Evolutionary conservation across 2,797 vertebrate genomes (phyloP).

Genomic region (Squalus acanthias): DNA sequence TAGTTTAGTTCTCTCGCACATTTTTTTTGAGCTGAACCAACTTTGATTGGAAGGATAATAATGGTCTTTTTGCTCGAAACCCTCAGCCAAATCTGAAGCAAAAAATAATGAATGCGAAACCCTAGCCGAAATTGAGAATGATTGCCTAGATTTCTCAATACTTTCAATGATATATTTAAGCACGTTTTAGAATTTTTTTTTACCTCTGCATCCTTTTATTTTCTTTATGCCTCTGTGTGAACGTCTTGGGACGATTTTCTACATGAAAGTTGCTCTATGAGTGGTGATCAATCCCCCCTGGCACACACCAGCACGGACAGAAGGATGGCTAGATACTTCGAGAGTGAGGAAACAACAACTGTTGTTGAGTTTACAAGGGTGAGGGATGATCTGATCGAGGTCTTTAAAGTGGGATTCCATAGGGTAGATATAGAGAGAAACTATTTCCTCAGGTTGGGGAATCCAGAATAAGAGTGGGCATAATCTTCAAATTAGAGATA

Average conservation of each 20-base stretch:
- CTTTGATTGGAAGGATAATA: conserved; percentile 33
- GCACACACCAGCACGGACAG: background rate
- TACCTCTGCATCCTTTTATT: background rate
- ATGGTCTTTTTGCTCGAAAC: background rate
- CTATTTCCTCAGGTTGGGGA: background rate
- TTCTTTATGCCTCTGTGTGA: background rate
- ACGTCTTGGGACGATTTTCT: background rate
- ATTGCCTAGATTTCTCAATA: background rate
- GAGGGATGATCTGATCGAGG: background rate
- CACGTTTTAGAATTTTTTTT: background rate
- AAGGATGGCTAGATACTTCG: background rate
- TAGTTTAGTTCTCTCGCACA: background rate
- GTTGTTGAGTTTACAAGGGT: background rate
- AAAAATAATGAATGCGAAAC: background rate
- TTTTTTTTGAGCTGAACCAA: background rate
- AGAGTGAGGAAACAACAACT: background rate
- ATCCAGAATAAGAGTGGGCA: background rate
- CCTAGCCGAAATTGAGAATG: background rate
- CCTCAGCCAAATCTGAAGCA: too few relatives aligned
- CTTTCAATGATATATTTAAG: background rate
- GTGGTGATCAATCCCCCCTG: background rate
- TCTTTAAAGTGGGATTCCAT: background rate
- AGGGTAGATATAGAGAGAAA: background rate
- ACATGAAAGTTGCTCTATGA: background rate
- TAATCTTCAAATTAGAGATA: background rate